Conservation (phyloP, 1,140 invertebrate species). For the Lasioglossum baleicum region DNA sequence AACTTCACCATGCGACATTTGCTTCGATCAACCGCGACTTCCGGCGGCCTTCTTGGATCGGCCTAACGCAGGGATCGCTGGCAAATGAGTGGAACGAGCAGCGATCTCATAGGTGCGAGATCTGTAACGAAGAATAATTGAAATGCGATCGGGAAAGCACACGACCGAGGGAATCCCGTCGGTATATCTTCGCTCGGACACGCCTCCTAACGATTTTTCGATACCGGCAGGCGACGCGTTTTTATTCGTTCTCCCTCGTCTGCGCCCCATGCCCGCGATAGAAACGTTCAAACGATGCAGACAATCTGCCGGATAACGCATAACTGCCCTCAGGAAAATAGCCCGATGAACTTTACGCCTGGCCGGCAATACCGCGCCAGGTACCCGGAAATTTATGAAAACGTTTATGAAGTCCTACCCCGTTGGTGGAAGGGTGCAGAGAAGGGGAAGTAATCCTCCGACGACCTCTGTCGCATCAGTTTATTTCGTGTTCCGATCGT, state of each 20-base stretch:
- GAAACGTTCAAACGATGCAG: constrained; percentile 54
- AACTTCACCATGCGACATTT: too few species aligned
- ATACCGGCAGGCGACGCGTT: constrained; percentile 61
- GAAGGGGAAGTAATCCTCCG: constrained; percentile 37
- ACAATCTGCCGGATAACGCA: constrained; percentile 63
- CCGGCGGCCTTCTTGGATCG: constrained; percentile 19
- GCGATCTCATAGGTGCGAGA: constrained; percentile 18
- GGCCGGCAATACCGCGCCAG: constrained; percentile 8
- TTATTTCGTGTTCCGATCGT: constrained; percentile 44
- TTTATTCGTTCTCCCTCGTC: constrained; percentile 50
- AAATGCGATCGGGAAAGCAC: constrained; percentile 13
- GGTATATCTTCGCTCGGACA: constrained; percentile 50
- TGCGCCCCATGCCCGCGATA: constrained; percentile 20
- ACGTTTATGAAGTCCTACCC: constrained; percentile 60
- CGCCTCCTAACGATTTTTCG: constrained; percentile 64
- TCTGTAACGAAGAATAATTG: constrained; percentile 50
- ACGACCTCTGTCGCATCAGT: constrained; percentile 36
- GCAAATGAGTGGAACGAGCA: constrained; percentile 45
- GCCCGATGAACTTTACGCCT: constrained; percentile 45
- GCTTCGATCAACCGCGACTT: constrained; percentile 17
- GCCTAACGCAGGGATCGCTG: not conserved
- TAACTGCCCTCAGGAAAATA: constrained; percentile 56
- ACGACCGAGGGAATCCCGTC: constrained; percentile 7
- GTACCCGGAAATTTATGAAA: constrained; percentile 60
- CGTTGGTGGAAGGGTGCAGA: not conserved